phyloP scores from a whole-genome alignment of 2,888 invertebrate genomes.

The Lycia hirtaria region DNA sequence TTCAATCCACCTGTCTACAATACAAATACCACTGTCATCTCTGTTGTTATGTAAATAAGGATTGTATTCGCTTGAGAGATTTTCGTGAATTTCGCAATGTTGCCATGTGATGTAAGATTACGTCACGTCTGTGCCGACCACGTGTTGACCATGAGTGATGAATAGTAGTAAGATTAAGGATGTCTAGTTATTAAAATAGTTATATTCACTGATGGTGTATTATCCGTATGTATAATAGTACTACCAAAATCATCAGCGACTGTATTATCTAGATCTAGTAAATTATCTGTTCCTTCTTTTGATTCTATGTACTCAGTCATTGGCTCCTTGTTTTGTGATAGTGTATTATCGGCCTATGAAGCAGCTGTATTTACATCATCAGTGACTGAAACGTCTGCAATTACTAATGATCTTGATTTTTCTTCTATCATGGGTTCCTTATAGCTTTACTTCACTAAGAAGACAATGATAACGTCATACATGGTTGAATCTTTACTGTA shows the following conservation, averaged over 20 bases:
- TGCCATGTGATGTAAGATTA: constrained; percentile 35
- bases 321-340: neutral
- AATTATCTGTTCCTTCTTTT: neutral
- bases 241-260: neutral
- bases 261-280: neutral
- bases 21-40: constrained; percentile 22
- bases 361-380: neutral
- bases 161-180: constrained; percentile 10
- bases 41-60: constrained; percentile 21
- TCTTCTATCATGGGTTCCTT: neutral
- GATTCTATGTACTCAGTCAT: neutral
- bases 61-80: constrained; percentile 27
- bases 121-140: constrained; percentile 49
- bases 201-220: neutral
- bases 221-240: neutral
- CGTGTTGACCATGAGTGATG: constrained; percentile 53
- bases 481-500: too few species aligned
- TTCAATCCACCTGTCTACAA: constrained; percentile 36
- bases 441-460: neutral
- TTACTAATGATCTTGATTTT: neutral
- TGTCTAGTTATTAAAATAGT: neutral
- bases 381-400: neutral
- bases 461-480: too few species aligned
- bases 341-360: neutral
- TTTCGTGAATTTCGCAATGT: constrained; percentile 34